Evolutionary conservation across 1,140 invertebrate species (phyloP).

Genomic region (Musca vetustissima): DNA sequence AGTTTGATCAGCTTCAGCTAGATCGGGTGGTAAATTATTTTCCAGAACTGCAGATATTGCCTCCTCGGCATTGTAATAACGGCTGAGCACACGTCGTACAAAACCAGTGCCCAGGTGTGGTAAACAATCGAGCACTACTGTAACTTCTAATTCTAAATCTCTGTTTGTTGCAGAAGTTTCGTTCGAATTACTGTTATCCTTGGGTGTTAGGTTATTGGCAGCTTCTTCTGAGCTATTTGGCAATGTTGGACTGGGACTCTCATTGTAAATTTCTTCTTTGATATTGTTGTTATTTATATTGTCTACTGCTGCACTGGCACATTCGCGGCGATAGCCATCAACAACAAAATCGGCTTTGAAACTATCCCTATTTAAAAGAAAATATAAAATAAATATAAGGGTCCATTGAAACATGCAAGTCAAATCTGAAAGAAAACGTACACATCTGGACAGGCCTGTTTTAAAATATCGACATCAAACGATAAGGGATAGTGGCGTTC

Average conservation of each 20-base stretch:
- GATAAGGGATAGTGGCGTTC: slow-evolving; percentile 64
- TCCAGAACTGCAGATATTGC: slow-evolving; percentile 83
- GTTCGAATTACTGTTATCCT: not conserved
- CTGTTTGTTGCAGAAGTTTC: slow-evolving; percentile 26
- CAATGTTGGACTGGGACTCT: too few relatives aligned
- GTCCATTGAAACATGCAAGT: not conserved
- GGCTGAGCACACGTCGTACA: slow-evolving; percentile 70
- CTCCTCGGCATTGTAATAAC: slow-evolving; percentile 71
- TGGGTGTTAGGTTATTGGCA: not conserved
- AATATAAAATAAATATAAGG: too few relatives aligned
- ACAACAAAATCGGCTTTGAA: slow-evolving; percentile 59
- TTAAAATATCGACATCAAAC: slow-evolving; percentile 62
- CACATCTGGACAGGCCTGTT: slow-evolving; percentile 60
- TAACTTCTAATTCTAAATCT: slow-evolving; percentile 47
- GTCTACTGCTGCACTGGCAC: not conserved
- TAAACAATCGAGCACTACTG: slow-evolving; percentile 66
- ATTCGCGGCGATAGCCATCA: slow-evolving; percentile 47
- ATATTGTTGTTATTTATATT: not conserved
- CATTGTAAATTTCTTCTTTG: not conserved
- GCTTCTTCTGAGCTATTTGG: not conserved
- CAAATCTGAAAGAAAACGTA: slow-evolving; percentile 59
- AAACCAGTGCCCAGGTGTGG: slow-evolving; percentile 76
- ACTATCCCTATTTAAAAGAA: slow-evolving; percentile 57
- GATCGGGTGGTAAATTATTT: slow-evolving; percentile 63
- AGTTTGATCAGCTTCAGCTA: slow-evolving; percentile 56